Evolutionary conservation across 2,888 invertebrate genomes (phyloP), one percentile per base, ranked within the genome.

Genomic region (Callimorpha dominula): DNA sequence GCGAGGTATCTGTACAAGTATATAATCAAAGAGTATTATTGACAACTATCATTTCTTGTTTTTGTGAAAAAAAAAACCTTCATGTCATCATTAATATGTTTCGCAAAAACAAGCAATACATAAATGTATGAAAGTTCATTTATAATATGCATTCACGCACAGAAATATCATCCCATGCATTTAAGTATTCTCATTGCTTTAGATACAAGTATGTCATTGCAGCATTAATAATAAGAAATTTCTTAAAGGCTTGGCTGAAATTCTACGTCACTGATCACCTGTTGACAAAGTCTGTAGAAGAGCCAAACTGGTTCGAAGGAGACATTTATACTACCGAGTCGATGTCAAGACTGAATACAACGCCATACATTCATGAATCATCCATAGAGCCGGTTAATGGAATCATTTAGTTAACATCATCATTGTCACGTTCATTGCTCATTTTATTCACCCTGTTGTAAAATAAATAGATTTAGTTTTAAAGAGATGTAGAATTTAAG

Each of bases 191-290:
- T 54, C 52, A 31, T 50, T 46, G 14, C 60, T 70, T 12, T 77
- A 71, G 11, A 40, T 52, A 40, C 11, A 40, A 42, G 50, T 52
- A 17, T 65, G 50, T 76, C 63, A 78, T 80, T 75, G 76, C 80
- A 78, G 81, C 78, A 78, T 77, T 80, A 82, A 84, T 88, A 89
- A 90, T 82, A 64, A 85, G 83, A 88, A 87, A 89, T 92, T 93
- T 95, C 87, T 93, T 89, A 89, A 95, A 96, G 96, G 96, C 96
- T 87, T 96, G 96, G 96, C 96, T 95, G 95, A 96, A 96, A 91
- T 95, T 96, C 96, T 96, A 92, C 96, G 94, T 95, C 89, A 96
- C 96, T 90, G 96, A 96, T 89, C 91, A 93, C 87, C 93, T 92
- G 88, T 92, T 95, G 90, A 92, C 93, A 91, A 94, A 96, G 89